These are phyloP conservation scores for Psylliodes chrysocephalus DNA, from an alignment of 2,888 invertebrate genomes.

Conservation along the genomic window DNA sequence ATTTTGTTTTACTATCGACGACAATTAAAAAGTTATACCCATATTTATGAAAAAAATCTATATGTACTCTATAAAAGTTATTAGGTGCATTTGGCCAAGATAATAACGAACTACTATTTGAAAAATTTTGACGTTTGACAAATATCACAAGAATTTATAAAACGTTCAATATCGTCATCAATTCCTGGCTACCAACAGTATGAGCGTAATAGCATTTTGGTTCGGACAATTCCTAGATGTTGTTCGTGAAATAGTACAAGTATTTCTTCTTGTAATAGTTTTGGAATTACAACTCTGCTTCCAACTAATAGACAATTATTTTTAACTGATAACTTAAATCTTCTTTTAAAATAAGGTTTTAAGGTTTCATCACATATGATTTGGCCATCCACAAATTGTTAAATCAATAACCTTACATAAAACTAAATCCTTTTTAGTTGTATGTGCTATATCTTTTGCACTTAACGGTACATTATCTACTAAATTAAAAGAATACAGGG, in stretches of 20 bases:
- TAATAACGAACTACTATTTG: constrained; percentile 28
- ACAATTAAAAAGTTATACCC: constrained; percentile 38
- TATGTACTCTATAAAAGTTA: constrained; percentile 38
- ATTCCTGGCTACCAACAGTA: constrained; percentile 46
- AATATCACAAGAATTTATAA: constrained; percentile 36
- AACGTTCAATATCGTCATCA: constrained; percentile 39
- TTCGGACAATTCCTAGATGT: constrained; percentile 41
- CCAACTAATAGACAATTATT: constrained; percentile 37
- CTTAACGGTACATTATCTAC: too few species aligned
- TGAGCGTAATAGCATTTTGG: constrained; percentile 46
- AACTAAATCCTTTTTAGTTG: neutral
- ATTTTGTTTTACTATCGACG: constrained; percentile 43
- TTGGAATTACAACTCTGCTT: too few species aligned
- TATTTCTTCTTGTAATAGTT: constrained; percentile 22
- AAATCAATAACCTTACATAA: too few species aligned
- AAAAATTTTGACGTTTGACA: constrained; percentile 44
- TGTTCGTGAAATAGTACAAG: constrained; percentile 41
- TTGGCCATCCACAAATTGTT: constrained; percentile 36
- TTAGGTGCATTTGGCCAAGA: constrained; percentile 39
- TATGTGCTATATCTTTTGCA: too few species aligned
- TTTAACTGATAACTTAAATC: constrained; percentile 37
- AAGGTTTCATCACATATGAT: constrained; percentile 27
- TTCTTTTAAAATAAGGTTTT: constrained; percentile 34
- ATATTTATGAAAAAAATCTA: constrained; percentile 38
- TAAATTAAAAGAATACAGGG: too few species aligned